phyloP scores from a whole-genome alignment of 92 coral and sea anemone species.

The Blastomussa wellsi region DNA sequence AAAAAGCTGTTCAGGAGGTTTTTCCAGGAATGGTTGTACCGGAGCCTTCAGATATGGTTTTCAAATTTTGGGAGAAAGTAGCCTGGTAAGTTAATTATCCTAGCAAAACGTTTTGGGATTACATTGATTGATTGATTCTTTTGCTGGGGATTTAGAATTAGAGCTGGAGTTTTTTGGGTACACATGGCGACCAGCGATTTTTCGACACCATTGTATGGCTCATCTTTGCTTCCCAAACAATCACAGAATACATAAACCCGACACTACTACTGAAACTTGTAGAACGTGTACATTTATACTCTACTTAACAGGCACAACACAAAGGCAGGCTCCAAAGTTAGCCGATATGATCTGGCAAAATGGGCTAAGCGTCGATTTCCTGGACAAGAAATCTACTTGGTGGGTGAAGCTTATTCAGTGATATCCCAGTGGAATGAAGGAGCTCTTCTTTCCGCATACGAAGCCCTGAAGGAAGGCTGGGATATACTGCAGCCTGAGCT shows the following conservation, averaged over 20 bases:
- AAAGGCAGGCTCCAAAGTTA: neutral
- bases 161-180: too few relatives aligned
- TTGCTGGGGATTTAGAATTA: too few relatives aligned
- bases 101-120: neutral
- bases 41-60: neutral
- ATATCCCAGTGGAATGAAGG: slow-evolving; percentile 1
- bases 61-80: neutral
- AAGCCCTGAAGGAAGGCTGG: slow-evolving; percentile 18
- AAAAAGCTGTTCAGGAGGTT: neutral
- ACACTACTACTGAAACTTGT: too few relatives aligned
- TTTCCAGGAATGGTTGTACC: neutral
- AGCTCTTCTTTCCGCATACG: slow-evolving; percentile 1
- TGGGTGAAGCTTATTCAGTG: slow-evolving; percentile 22
- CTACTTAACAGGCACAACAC: neutral
- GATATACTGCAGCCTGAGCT: neutral
- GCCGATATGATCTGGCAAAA: neutral
- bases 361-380: slow-evolving; percentile 30
- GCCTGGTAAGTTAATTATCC: neutral
- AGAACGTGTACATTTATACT: neutral
- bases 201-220: too few relatives aligned
- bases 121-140: too few relatives aligned
- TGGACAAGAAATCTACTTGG: slow-evolving; percentile 7
- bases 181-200: too few relatives aligned
- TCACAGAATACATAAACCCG: too few relatives aligned
- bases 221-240: too few relatives aligned